Conservation (phyloP, 1,140 invertebrate species). For the Vollenhovia emeryi region DNA sequence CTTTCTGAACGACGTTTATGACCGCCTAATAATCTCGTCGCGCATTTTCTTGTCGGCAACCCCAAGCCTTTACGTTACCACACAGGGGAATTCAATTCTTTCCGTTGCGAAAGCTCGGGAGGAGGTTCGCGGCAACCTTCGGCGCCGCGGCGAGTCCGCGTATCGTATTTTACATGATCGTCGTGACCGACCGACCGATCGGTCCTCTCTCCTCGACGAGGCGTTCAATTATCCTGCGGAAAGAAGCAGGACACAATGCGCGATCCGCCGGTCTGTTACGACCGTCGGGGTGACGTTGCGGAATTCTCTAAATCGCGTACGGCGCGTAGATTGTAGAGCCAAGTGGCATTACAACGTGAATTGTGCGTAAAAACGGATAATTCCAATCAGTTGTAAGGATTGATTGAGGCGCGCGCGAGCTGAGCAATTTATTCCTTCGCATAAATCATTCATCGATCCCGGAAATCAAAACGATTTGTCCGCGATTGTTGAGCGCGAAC, state of each 20-base stretch:
- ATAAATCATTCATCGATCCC: slow-evolving; percentile 5
- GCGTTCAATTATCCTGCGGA: slow-evolving; percentile 35
- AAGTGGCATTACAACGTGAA: not conserved
- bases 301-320: slow-evolving; percentile 24
- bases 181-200: not conserved
- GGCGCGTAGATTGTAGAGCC: not conserved
- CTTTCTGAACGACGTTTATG: slow-evolving; percentile 41
- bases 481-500: not conserved
- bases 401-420: not conserved
- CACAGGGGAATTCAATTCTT: slow-evolving; percentile 48
- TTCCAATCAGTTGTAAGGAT: not conserved
- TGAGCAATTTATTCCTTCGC: not conserved
- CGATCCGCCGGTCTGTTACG: not conserved
- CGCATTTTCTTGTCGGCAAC: not conserved
- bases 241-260: not conserved
- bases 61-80: not conserved
- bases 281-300: not conserved
- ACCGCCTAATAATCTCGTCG: slow-evolving; percentile 43
- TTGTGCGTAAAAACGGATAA: not conserved
- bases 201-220: not conserved
- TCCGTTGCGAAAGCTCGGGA: slow-evolving; percentile 43
- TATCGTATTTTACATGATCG: slow-evolving; percentile 21
- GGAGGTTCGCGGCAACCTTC: not conserved
- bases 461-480: slow-evolving; percentile 34
- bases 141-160: not conserved